Base-by-base conservation (phyloP, 2,113 vertebrate genomes). In the Eubucco bourcierii region DNA sequence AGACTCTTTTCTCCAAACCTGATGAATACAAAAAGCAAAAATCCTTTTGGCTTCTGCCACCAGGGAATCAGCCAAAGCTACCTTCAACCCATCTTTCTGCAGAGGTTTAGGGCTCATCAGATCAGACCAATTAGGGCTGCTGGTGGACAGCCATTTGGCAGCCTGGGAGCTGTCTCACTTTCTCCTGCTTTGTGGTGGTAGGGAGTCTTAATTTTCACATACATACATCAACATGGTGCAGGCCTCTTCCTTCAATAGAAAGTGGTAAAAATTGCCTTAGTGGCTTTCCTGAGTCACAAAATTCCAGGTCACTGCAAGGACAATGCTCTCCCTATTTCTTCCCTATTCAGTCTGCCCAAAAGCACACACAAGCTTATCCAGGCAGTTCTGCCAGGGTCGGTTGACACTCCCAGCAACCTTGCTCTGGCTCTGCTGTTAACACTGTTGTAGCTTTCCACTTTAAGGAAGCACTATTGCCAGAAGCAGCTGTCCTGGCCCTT, bases 1-100 rank as follows among this genome's bases (percentile, higher is more conserved):
- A 88, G 81, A 73, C 15, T 94, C 85, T 88, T 90, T 95, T 88
- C 79, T 90, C 76, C 74, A 84, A 87, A 72, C 17, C 12, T 24
- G 29, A 67, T 77, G 76, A 87, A 58, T 27, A 64, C 11, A 37
- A 87, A 82, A 83, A 78, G 19, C 67, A 90, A 87, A 91, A 83
- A 83, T 65, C 56, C 61, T 93, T 93, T 77, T 93, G 72, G 85
- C 88, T 83, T 86, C 60, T 83, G 79, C 64, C 79, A 60, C n/a
- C 33, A 85, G 56, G 25, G 79, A 90, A 74, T 13, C 72, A 67
- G 85, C 76, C 33, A 88, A 66, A 77, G 65, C 41, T 55, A 53
- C 76, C 71, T 88, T 59, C 55, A 41, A 31, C 34, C 15, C 41
- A 5, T 87, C 52, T 74, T 74, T 80, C 41, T 80, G 84, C 29